Conservation (phyloP, 2,797 vertebrate genomes). For the Danio jaintianensis region DNA sequence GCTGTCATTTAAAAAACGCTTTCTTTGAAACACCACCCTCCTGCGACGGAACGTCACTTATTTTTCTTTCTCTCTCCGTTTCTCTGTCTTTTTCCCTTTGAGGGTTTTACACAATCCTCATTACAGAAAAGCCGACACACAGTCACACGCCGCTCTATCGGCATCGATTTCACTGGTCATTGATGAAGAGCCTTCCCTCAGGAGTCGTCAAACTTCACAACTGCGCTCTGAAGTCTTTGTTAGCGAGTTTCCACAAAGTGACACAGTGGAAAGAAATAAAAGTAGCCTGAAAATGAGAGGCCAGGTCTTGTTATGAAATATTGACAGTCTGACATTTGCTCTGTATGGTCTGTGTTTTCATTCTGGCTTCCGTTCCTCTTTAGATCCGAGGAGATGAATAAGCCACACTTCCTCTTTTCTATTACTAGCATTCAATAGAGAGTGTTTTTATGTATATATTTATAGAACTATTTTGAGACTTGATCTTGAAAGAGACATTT, state of each 20-base stretch:
- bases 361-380: conserved; percentile 37
- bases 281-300: conserved; percentile 58
- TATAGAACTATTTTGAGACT: neutral
- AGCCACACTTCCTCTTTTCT: conserved; percentile 26
- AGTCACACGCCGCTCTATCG: conserved; percentile 38
- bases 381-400: conserved; percentile 39
- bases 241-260: conserved; percentile 68
- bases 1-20: conserved; percentile 10
- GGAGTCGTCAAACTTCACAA: conserved; percentile 60
- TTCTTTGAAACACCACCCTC: conserved; percentile 2
- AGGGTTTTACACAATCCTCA: conserved; percentile 52
- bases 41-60: neutral
- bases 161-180: conserved; percentile 57
- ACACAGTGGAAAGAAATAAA: conserved; percentile 55
- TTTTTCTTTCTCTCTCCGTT: conserved; percentile 5
- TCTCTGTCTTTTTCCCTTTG: conserved; percentile 33
- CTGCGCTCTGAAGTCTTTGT: conserved; percentile 62
- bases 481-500: neutral
- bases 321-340: conserved; percentile 59
- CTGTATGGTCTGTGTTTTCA: conserved; percentile 51
- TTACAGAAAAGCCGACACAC: conserved; percentile 58
- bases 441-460: conserved; percentile 12
- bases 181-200: conserved; percentile 50
- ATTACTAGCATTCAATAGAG: neutral
- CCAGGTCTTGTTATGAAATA: conserved; percentile 62